Evolutionary conservation across 2,797 vertebrate species (phyloP), one percentile per base, ranked within the genome.

Genomic region (Ateles fusciceps): DNA sequence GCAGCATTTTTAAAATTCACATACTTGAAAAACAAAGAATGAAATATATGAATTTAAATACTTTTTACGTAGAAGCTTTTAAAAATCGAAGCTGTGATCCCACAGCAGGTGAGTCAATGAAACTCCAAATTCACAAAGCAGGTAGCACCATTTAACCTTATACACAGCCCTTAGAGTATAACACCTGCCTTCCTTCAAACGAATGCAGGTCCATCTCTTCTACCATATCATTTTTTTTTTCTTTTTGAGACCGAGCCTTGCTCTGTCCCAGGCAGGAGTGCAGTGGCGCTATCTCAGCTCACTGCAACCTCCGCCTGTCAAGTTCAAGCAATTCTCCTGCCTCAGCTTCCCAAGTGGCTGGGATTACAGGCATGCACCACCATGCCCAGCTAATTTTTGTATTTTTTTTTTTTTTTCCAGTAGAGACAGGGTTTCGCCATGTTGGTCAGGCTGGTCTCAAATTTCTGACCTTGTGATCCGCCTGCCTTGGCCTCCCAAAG

Each of bases 11-110:
- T 80, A 55, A 97, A 75, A 55, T 78, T 74, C 64, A 85, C 39
- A 28, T 17, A 61, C 50, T 78, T 76, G 55, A 68, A 96, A 96
- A 94, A 81, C 85, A 84, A 92, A 61, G 28, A 78, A 95, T 57
- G 46, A 91, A 80, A 80, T 76, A 44, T 42, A 39, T 78, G 68
- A 84, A 79, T 86, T 57, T 92, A 30, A 76, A 72, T 85, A 68
- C 42, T 75, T 91, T 96, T 61, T 80, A 87, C 36, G 68, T 30
- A 68, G 42, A 42, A 42, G 26, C 44, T 68, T 85, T 59, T 81
- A 94, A 94, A 94, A 89, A 55, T 93, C 21, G 85, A 96, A 91
- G 33, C 13, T 10, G 72, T 93, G 44, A 57, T 7, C 46, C 42
- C 71, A 79, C 33, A 50, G 44, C 75, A 90, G 36, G 21, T 76